A percentile compares a stretch with the other conserved stretches of the same genome.
Conservation (phyloP, 2,797 vertebrate genomes). For the Sebastes dallii region DNA sequence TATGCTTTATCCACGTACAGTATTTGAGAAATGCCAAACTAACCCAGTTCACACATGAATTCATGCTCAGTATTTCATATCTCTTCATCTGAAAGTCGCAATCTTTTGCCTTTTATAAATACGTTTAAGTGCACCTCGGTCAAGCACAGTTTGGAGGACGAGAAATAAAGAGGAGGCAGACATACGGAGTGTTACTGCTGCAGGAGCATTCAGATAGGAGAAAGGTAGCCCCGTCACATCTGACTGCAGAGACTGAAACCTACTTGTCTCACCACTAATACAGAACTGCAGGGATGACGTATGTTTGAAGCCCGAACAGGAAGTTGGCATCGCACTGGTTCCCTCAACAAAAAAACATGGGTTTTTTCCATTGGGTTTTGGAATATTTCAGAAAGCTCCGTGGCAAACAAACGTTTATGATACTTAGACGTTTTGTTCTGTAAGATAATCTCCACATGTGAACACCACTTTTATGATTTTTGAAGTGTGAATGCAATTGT, state of each 20-base stretch:
- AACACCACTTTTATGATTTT: too few species aligned
- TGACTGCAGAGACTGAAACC: conserved; percentile 36
- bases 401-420: too few species aligned
- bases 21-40: conserved; percentile 10
- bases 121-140: conserved; percentile 73
- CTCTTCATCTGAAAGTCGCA: conserved; percentile 63
- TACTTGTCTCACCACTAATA: conserved; percentile 4
- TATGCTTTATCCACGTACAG: conserved; percentile 24
- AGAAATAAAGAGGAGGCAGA: conserved; percentile 39
- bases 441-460: too few species aligned
- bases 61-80: conserved; percentile 44
- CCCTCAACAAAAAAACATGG: too few species aligned
- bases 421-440: too few species aligned
- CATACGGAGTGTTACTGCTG: conserved; percentile 36
- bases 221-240: conserved; percentile 45
- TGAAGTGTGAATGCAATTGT: too few species aligned
- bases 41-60: conserved; percentile 29
- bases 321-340: too few species aligned
- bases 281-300: too few species aligned
- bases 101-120: conserved; percentile 69
- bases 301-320: too few species aligned
- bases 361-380: too few species aligned
- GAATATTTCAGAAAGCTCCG: too few species aligned
- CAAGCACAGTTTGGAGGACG: conserved; percentile 50
- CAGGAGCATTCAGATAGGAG: conserved; percentile 13